Conservation (phyloP, 2,113 vertebrate species). For the Galeopterus variegatus region DNA sequence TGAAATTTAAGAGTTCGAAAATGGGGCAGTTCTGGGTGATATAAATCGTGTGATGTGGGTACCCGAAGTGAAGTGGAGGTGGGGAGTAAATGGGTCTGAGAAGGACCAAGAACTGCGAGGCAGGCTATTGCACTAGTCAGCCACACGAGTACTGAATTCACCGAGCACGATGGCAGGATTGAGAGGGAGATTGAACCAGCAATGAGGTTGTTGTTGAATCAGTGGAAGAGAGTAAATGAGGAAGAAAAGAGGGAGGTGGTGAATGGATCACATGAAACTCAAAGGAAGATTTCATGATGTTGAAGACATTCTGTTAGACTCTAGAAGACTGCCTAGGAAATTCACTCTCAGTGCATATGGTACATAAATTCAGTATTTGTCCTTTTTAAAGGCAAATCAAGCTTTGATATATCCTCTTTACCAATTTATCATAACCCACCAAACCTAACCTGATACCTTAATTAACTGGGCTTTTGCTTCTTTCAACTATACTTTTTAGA, state of each 20-base stretch:
- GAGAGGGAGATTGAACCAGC: not conserved
- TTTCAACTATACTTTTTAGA: not conserved
- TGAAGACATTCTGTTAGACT: not conserved
- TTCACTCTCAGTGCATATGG: not conserved
- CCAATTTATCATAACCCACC: not conserved
- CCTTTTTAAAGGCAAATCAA: conserved; percentile 17
- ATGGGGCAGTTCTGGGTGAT: not conserved
- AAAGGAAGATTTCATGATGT: not conserved
- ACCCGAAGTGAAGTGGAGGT: not conserved
- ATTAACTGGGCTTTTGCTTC: not conserved
- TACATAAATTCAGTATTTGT: not conserved
- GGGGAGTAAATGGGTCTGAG: not conserved
- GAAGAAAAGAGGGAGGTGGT: not conserved
- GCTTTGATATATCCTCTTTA: not conserved
- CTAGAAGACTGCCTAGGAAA: not conserved
- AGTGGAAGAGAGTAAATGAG: not conserved
- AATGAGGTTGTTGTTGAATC: not conserved
- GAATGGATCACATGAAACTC: not conserved
- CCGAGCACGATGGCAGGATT: not conserved
- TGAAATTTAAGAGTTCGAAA: conserved; percentile 6
- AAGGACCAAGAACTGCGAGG: not conserved
- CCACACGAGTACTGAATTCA: not conserved
- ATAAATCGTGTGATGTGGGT: not conserved
- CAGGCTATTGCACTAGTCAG: not conserved
- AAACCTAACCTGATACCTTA: not conserved